phyloP scores from a whole-genome alignment of 2,888 invertebrate genomes.

The Nephrotoma guestfalica region DNA sequence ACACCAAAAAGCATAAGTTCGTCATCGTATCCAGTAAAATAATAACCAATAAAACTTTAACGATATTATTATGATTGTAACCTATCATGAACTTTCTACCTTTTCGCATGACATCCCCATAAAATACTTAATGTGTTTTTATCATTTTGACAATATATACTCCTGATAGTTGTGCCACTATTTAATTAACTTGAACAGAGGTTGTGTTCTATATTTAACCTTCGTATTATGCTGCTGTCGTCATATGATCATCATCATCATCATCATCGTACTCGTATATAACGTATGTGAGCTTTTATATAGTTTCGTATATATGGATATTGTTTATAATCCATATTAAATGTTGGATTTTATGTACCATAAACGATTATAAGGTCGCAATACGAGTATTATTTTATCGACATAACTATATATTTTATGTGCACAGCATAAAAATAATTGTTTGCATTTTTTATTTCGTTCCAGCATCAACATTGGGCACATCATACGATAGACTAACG shows the following conservation, averaged over 20 bases:
- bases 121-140: neutral
- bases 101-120: neutral
- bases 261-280: neutral
- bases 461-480: slow-evolving; percentile 22
- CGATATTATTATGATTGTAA: neutral
- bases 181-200: neutral
- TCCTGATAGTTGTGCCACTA: neutral
- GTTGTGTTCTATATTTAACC: neutral
- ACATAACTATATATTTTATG: neutral
- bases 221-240: neutral
- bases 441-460: neutral
- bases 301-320: neutral
- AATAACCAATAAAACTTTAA: neutral
- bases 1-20: neutral
- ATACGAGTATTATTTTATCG: neutral
- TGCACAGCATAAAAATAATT: neutral
- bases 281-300: neutral
- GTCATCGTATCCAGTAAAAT: neutral
- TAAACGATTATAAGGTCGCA: neutral
- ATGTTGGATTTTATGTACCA: neutral
- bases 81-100: neutral
- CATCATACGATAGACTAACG: slow-evolving; percentile 22
- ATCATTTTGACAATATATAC: neutral
- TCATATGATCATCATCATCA: neutral
- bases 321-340: neutral